Evolutionary conservation across 2,888 invertebrate species (phyloP).

Genomic region (Subacronicta megacephala): DNA sequence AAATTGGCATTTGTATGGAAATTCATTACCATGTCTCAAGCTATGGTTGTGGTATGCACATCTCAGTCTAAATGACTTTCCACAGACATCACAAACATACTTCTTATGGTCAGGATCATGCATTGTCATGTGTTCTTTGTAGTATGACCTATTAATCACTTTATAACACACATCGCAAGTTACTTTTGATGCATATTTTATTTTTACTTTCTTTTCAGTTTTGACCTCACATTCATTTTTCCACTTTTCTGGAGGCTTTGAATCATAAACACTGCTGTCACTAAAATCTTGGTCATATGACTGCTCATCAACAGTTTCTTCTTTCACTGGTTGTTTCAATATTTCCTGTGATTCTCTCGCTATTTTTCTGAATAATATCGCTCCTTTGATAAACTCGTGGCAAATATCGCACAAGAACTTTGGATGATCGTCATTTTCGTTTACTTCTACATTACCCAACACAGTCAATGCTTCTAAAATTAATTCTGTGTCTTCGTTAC

Average conservation of each 20-base stretch:
- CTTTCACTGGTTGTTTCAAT: slow-evolving; percentile 60
- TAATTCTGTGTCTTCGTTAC: slow-evolving; percentile 17
- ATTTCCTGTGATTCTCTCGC: slow-evolving; percentile 69
- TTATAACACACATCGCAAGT: slow-evolving; percentile 70
- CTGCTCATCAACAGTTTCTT: slow-evolving; percentile 48
- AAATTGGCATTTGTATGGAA: slow-evolving; percentile 72
- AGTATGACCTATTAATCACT: slow-evolving; percentile 69
- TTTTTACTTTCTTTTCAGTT: slow-evolving; percentile 54
- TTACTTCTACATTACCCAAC: slow-evolving; percentile 63
- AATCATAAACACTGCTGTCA: slow-evolving; percentile 50
- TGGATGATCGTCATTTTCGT: slow-evolving; percentile 68
- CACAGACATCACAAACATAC: slow-evolving; percentile 76
- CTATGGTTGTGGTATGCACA: slow-evolving; percentile 75
- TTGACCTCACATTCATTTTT: slow-evolving; percentile 39
- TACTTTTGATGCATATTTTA: slow-evolving; percentile 61
- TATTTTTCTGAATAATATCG: slow-evolving; percentile 71
- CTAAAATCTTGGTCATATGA: slow-evolving; percentile 52
- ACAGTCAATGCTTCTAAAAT: slow-evolving; percentile 17
- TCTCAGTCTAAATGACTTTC: slow-evolving; percentile 71
- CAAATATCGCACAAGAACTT: slow-evolving; percentile 73
- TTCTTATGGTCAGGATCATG: slow-evolving; percentile 74
- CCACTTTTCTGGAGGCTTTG: slow-evolving; percentile 50
- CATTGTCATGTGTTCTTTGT: slow-evolving; percentile 73
- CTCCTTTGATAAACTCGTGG: slow-evolving; percentile 70
- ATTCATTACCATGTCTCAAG: slow-evolving; percentile 70